These are phyloP conservation scores for Cardiocondyla obscurior DNA, from an alignment of 1,140 invertebrate genomes.

Conservation along the genomic window DNA sequence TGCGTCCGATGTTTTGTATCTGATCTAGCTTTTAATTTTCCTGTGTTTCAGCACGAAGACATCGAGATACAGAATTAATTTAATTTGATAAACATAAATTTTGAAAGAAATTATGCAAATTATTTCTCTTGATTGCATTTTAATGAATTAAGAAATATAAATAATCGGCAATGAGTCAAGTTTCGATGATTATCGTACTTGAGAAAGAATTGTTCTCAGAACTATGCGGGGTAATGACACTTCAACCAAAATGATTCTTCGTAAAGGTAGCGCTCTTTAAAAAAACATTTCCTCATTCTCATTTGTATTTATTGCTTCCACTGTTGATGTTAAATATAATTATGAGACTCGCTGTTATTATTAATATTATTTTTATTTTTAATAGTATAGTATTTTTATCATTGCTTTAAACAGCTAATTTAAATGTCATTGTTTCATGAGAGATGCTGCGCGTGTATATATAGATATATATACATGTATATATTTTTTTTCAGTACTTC, in stretches of 20 bases:
- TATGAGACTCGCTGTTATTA: slow-evolving; percentile 72
- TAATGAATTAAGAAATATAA: slow-evolving; percentile 62
- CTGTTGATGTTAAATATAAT: slow-evolving; percentile 66
- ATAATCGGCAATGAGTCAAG: not conserved
- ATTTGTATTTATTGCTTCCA: slow-evolving; percentile 73
- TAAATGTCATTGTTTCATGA: slow-evolving; percentile 65
- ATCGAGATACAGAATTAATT: slow-evolving; percentile 54
- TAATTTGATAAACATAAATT: slow-evolving; percentile 56
- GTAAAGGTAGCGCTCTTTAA: slow-evolving; percentile 38
- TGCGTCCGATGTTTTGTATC: slow-evolving; percentile 12
- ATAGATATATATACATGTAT: slow-evolving; percentile 29
- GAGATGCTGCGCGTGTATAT: slow-evolving; percentile 59
- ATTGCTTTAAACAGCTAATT: slow-evolving; percentile 65
- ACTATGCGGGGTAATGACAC: slow-evolving; percentile 30
- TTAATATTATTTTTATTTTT: slow-evolving; percentile 71
- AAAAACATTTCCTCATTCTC: slow-evolving; percentile 56
- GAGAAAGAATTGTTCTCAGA: slow-evolving; percentile 24
- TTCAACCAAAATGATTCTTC: slow-evolving; percentile 26
- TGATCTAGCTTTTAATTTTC: slow-evolving; percentile 62
- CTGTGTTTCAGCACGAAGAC: slow-evolving; percentile 57
- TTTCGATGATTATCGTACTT: slow-evolving; percentile 38
- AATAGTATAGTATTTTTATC: slow-evolving; percentile 67
- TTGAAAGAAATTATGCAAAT: slow-evolving; percentile 61
- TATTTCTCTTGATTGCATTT: slow-evolving; percentile 66
- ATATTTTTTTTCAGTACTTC: slow-evolving; percentile 45